phyloP scores from a whole-genome alignment of 2,888 invertebrate genomes.

The Helleia helle region DNA sequence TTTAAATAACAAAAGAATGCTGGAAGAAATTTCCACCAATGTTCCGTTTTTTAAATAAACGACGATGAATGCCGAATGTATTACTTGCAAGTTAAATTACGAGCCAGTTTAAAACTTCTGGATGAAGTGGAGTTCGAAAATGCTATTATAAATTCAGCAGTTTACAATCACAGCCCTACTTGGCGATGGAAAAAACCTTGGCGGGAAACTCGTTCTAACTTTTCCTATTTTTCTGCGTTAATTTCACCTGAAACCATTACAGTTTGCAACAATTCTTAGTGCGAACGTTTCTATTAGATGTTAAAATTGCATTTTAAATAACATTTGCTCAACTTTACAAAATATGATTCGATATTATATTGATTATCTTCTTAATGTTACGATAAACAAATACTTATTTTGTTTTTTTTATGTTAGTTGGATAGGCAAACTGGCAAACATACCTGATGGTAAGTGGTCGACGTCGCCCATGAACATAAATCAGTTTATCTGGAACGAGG shows the following conservation, averaged over 20 bases:
- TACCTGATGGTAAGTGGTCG: too few relatives aligned
- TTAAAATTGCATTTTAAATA: constrained; percentile 69
- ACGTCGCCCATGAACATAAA: too few relatives aligned
- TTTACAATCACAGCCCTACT: constrained; percentile 72
- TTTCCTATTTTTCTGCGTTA: constrained; percentile 74
- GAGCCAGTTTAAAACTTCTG: constrained; percentile 63
- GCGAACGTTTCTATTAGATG: constrained; percentile 40
- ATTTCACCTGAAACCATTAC: constrained; percentile 63
- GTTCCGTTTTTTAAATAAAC: constrained; percentile 12
- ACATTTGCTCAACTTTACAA: too few relatives aligned
- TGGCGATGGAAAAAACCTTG: constrained; percentile 56
- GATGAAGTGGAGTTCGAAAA: constrained; percentile 71
- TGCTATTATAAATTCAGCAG: constrained; percentile 73
- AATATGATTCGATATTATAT: too few relatives aligned
- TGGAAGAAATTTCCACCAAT: constrained; percentile 44
- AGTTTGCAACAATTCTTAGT: constrained; percentile 66
- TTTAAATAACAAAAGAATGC: constrained; percentile 2
- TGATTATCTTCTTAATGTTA: too few relatives aligned
- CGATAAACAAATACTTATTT: too few relatives aligned
- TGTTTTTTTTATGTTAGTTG: too few relatives aligned
- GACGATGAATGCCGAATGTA: constrained; percentile 45
- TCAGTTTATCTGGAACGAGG: too few relatives aligned
- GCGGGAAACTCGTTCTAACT: constrained; percentile 70
- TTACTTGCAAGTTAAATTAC: constrained; percentile 57
- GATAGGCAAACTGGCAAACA: too few relatives aligned